Conservation (phyloP, 2,888 invertebrate genomes). For the Netelia melanura region DNA sequence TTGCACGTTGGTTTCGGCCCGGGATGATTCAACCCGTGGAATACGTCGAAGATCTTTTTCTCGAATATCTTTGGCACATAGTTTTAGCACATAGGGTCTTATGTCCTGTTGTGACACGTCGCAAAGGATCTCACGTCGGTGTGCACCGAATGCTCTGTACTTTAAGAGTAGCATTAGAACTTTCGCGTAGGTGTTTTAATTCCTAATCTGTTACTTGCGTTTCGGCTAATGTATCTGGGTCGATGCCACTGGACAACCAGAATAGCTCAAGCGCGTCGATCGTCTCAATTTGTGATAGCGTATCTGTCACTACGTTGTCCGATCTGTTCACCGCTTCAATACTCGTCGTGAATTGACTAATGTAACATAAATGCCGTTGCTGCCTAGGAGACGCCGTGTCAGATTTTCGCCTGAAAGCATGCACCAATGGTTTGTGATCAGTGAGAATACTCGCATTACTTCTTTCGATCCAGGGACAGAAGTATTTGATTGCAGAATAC, state of each 20-base stretch:
- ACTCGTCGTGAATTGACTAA: neutral
- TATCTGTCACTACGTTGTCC: neutral
- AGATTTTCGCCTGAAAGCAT: too few relatives aligned
- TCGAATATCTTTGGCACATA: slow-evolving; percentile 57
- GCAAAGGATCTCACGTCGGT: slow-evolving; percentile 25
- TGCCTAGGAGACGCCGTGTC: neutral
- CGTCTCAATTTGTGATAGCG: neutral
- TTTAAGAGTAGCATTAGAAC: slow-evolving; percentile 5
- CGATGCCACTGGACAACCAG: slow-evolving; percentile 42
- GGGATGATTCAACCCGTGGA: slow-evolving; percentile 69
- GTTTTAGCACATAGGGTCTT: slow-evolving; percentile 70
- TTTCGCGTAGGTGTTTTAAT: slow-evolving; percentile 32
- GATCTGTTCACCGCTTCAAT: neutral
- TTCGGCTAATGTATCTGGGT: slow-evolving; percentile 36
- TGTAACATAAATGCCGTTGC: neutral
- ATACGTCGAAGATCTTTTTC: slow-evolving; percentile 54
- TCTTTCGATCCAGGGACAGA: slow-evolving; percentile 37
- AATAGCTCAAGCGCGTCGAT: neutral
- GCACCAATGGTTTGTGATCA: too few relatives aligned
- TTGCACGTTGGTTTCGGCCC: slow-evolving; percentile 60
- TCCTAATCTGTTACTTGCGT: slow-evolving; percentile 44
- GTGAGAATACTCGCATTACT: too few relatives aligned
- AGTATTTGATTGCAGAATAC: slow-evolving; percentile 52
- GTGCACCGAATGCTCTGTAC: slow-evolving; percentile 32
- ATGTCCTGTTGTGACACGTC: slow-evolving; percentile 51